Evolutionary conservation across 2,888 invertebrate genomes (phyloP).

Genomic region (Aphodius granarius): DNA sequence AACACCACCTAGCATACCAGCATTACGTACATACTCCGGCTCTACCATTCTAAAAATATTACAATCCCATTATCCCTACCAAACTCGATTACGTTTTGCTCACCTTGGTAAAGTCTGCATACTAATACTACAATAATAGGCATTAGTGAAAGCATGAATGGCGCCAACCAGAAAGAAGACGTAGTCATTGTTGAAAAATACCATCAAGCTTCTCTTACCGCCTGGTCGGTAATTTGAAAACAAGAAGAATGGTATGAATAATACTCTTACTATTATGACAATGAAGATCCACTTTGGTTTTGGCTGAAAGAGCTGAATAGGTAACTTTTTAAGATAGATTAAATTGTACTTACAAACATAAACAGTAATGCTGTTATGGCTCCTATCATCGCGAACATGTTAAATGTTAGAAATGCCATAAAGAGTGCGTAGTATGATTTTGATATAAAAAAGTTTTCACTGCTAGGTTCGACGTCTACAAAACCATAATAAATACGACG

Average conservation of each 20-base stretch:
- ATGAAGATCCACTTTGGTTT: slow-evolving; percentile 73
- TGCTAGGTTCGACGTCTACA: slow-evolving; percentile 58
- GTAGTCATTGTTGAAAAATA: slow-evolving; percentile 77
- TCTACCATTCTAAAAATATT: slow-evolving; percentile 72
- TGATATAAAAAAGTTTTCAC: slow-evolving; percentile 59
- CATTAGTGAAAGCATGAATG: slow-evolving; percentile 83
- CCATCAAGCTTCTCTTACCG: slow-evolving; percentile 64
- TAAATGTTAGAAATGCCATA: slow-evolving; percentile 93
- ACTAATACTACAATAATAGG: slow-evolving; percentile 87
- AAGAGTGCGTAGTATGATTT: slow-evolving; percentile 67
- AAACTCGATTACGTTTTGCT: too few species aligned
- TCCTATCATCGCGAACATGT: slow-evolving; percentile 89
- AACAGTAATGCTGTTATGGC: slow-evolving; percentile 79
- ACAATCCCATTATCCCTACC: too few species aligned
- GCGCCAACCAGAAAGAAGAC: slow-evolving; percentile 74
- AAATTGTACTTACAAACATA: slow-evolving; percentile 69
- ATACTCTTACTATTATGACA: slow-evolving; percentile 68
- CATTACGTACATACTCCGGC: slow-evolving; percentile 78
- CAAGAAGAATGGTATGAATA: slow-evolving; percentile 88
- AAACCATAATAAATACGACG: not conserved
- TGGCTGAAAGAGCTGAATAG: slow-evolving; percentile 63
- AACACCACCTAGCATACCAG: slow-evolving; percentile 96
- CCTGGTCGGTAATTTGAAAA: slow-evolving; percentile 78
- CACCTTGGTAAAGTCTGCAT: slow-evolving; percentile 94
- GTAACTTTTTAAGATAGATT: not conserved